A percentile compares a stretch with the other conserved stretches of the same genome.
phyloP scores from a whole-genome alignment of 2,888 invertebrate genomes.

The Caenorhabditis virilis region DNA sequence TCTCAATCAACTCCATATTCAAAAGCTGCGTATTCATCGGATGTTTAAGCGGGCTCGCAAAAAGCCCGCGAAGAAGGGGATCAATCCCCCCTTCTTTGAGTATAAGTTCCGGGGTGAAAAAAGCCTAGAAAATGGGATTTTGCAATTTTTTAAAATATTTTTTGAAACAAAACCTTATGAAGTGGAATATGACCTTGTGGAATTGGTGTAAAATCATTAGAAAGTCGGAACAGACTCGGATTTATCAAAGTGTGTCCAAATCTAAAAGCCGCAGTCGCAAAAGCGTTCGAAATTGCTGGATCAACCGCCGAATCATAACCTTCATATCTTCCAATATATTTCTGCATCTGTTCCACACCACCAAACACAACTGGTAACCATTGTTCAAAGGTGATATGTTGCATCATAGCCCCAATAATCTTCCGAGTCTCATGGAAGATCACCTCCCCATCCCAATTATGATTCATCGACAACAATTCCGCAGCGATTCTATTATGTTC shows the following conservation, averaged over 20 bases:
- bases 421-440: slow-evolving; percentile 80
- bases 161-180: slow-evolving; percentile 72
- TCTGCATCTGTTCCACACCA: slow-evolving; percentile 72
- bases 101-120: slow-evolving; percentile 93
- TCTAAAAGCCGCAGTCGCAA: slow-evolving; percentile 89
- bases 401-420: slow-evolving; percentile 92
- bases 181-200: slow-evolving; percentile 86
- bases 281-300: slow-evolving; percentile 79
- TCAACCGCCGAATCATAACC: slow-evolving; percentile 78
- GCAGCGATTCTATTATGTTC: slow-evolving; percentile 91
- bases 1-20: slow-evolving; percentile 91
- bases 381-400: slow-evolving; percentile 88
- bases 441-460: slow-evolving; percentile 90
- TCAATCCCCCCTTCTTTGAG: slow-evolving; percentile 97
- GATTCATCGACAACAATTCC: slow-evolving; percentile 80
- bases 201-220: slow-evolving; percentile 72
- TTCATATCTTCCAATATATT: slow-evolving; percentile 79
- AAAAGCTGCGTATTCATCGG: slow-evolving; percentile 81
- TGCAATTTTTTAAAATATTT: not conserved
- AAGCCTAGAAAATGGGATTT: slow-evolving; percentile 74
- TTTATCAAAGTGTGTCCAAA: slow-evolving; percentile 97
- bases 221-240: slow-evolving; percentile 76
- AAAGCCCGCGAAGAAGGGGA: slow-evolving; percentile 84
- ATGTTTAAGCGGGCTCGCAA: slow-evolving; percentile 83
- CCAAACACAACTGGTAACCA: slow-evolving; percentile 86